A percentile compares a stretch with the other conserved stretches of the same genome.
phyloP scores from a whole-genome alignment of 2,888 invertebrate species.

The Eledona agricola region DNA sequence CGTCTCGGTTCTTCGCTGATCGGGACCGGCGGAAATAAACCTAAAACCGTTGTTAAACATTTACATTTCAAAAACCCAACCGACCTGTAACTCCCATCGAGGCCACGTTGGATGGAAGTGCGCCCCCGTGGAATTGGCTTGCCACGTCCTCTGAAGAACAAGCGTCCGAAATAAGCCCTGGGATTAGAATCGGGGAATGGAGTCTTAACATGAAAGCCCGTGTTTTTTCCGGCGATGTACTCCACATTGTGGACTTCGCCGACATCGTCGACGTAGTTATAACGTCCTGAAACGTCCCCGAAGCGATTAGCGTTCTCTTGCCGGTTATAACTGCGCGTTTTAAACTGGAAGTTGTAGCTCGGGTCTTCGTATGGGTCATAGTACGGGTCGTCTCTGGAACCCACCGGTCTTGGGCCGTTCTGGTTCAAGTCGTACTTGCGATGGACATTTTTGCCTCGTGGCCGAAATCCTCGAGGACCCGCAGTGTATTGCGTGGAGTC shows the following conservation, averaged over 20 bases:
- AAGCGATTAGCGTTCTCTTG: constrained; percentile 66
- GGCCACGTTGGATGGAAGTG: constrained; percentile 75
- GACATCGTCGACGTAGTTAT: constrained; percentile 78
- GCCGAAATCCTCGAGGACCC: constrained; percentile 81
- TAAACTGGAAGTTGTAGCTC: constrained; percentile 75
- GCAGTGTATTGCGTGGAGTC: constrained; percentile 79
- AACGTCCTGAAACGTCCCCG: constrained; percentile 66
- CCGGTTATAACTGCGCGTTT: constrained; percentile 73
- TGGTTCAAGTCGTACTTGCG: constrained; percentile 78
- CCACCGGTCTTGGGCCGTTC: constrained; percentile 69
- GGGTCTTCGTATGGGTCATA: constrained; percentile 82
- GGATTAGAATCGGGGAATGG: constrained; percentile 74
- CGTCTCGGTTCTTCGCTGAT: constrained; percentile 77
- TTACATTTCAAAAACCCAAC: constrained; percentile 2
- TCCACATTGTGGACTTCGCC: constrained; percentile 80
- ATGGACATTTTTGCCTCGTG: constrained; percentile 77
- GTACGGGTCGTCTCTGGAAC: constrained; percentile 74
- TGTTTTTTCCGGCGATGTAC: constrained; percentile 78
- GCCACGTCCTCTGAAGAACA: constrained; percentile 72
- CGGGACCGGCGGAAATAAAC: constrained; percentile 79
- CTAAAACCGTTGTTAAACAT: constrained; percentile 55
- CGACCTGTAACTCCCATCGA: constrained; percentile 77
- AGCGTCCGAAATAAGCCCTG: constrained; percentile 66
- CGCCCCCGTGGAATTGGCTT: constrained; percentile 73
- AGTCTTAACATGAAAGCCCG: constrained; percentile 79